phyloP scores from a whole-genome alignment of 2,888 invertebrate species.

The Plemyria rubiginata region DNA sequence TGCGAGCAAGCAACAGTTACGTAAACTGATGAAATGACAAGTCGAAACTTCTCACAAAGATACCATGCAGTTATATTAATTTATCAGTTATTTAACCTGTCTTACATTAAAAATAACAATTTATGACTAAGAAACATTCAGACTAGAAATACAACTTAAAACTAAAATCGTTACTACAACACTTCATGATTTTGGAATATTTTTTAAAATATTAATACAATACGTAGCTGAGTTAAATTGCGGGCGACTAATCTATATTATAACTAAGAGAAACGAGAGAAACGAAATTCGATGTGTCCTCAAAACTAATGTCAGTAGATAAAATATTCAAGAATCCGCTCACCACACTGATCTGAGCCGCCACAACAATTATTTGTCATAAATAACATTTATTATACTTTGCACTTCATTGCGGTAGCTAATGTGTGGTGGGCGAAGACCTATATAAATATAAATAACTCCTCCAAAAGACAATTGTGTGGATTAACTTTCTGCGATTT shows the following conservation, averaged over 20 bases:
- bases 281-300: conserved; percentile 59
- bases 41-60: conserved; percentile 41
- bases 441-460: conserved; percentile 13
- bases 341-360: not conserved
- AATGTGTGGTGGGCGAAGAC: conserved; percentile 1
- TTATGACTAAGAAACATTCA: conserved; percentile 75
- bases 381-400: not conserved
- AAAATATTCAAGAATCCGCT: conserved; percentile 11
- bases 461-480: conserved; percentile 8
- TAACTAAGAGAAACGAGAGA: conserved; percentile 41
- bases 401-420: not conserved
- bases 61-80: conserved; percentile 27
- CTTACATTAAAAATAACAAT: conserved; percentile 59
- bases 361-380: no score
- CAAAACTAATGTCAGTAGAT: conserved; percentile 44
- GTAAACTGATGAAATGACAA: conserved; percentile 54
- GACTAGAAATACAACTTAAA: conserved; percentile 79
- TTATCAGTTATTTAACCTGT: conserved; percentile 20
- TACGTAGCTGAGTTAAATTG: conserved; percentile 55
- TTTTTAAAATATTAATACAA: conserved; percentile 40
- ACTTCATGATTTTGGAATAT: conserved; percentile 53
- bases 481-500: not conserved
- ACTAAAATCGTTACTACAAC: conserved; percentile 52
- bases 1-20: conserved; percentile 71
- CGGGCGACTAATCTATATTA: conserved; percentile 46